phyloP scores from a whole-genome alignment of 2,797 vertebrate species.

The Hapalemur alaotrensis region DNA sequence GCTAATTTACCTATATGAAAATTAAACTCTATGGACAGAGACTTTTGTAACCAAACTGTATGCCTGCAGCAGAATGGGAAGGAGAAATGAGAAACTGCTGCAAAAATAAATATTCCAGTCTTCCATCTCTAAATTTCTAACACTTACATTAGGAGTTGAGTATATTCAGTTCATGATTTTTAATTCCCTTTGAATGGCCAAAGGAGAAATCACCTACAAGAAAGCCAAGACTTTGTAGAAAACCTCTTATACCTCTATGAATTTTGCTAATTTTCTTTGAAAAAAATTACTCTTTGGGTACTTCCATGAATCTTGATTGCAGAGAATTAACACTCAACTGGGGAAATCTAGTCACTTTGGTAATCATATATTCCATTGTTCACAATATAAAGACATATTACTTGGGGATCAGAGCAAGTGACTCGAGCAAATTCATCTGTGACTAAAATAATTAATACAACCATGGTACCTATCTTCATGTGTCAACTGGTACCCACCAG shows the following conservation, averaged over 20 bases:
- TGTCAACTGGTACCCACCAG: neutral
- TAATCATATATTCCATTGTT: neutral
- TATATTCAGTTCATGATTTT: neutral
- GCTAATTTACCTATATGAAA: neutral
- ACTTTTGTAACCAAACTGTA: neutral
- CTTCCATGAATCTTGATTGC: neutral
- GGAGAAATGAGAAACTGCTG: neutral
- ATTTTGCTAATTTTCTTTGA: neutral
- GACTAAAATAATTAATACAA: neutral
- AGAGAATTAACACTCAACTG: neutral
- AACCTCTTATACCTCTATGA: neutral
- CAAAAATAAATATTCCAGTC: neutral
- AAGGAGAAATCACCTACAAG: neutral
- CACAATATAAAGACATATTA: neutral
- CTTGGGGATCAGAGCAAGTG: neutral
- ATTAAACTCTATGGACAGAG: neutral
- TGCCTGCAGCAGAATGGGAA: neutral
- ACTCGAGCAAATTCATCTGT: neutral
- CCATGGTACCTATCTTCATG: no score
- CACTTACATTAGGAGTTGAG: neutral
- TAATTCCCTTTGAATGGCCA: neutral
- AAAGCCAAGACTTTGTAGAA: neutral
- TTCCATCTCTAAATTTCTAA: neutral
- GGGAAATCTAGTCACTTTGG: neutral
- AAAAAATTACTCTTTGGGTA: neutral